Percentiles rank a stretch among this genome's conserved stretches.
Evolutionary conservation across 1,140 invertebrate genomes (phyloP).

Genomic region (Neomicropteryx cornuta): DNA sequence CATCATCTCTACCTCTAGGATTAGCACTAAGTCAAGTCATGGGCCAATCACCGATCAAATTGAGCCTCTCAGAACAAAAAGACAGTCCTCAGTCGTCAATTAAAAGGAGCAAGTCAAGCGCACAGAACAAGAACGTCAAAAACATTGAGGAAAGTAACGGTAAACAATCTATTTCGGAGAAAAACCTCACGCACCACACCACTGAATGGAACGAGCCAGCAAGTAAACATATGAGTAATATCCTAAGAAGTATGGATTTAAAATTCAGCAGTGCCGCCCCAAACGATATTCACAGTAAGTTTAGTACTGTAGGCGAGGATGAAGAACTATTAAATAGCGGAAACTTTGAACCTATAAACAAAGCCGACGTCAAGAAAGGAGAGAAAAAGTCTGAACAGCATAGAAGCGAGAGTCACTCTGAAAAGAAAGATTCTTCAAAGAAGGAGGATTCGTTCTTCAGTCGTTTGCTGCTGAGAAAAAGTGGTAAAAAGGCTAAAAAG

Average conservation of each 20-base stretch:
- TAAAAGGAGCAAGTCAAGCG: slow-evolving; percentile 36
- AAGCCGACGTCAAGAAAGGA: slow-evolving; percentile 31
- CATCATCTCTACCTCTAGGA: slow-evolving; percentile 53
- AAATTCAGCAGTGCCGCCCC: slow-evolving; percentile 10
- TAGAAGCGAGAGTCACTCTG: slow-evolving; percentile 29
- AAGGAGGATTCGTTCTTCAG: slow-evolving; percentile 53
- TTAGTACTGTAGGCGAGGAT: slow-evolving; percentile 12
- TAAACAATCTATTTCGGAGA: slow-evolving; percentile 15
- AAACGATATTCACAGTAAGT: slow-evolving; percentile 13
- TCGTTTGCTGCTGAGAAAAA: slow-evolving; percentile 48
- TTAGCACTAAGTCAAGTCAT: slow-evolving; percentile 37
- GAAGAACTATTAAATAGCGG: slow-evolving; percentile 9
- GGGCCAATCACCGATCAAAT: slow-evolving; percentile 32
- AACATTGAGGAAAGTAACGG: slow-evolving; percentile 21
- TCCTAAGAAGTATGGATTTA: slow-evolving; percentile 9
- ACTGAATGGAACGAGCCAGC: slow-evolving; percentile 10
- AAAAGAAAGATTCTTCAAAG: slow-evolving; percentile 38
- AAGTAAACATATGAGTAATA: slow-evolving; percentile 15
- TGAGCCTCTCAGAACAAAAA: slow-evolving; percentile 30
- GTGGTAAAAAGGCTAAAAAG: slow-evolving; percentile 50
- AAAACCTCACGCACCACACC: slow-evolving; percentile 16
- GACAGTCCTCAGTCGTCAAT: slow-evolving; percentile 30
- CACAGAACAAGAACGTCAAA: slow-evolving; percentile 30
- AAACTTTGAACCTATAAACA: slow-evolving; percentile 21
- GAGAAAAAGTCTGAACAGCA: slow-evolving; percentile 29